Evolutionary conservation across 1,140 invertebrate species (phyloP).

Genomic region (Chrysomallon squamiferum): DNA sequence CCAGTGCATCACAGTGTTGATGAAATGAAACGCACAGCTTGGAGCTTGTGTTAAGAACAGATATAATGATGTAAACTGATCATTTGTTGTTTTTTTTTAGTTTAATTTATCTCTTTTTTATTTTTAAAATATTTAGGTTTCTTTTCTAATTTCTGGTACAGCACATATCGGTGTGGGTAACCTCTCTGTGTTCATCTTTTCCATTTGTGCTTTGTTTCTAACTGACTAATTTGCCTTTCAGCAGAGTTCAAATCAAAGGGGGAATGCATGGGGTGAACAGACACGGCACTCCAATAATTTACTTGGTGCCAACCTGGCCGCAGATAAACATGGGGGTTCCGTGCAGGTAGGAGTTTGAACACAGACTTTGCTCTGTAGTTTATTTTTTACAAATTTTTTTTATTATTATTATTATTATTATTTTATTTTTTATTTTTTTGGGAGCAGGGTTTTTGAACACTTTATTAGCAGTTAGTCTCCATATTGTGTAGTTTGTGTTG

Average conservation of each 20-base stretch:
- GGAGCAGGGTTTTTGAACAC: not conserved
- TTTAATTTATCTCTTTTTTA: no score
- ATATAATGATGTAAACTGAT: no score
- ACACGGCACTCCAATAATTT: slow-evolving; percentile 53
- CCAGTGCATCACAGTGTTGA: no score
- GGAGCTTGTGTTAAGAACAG: no score
- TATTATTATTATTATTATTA: no score
- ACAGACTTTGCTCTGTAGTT: no score
- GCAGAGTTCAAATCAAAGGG: slow-evolving; percentile 51
- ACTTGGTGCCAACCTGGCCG: slow-evolving; percentile 77
- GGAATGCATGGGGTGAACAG: slow-evolving; percentile 59
- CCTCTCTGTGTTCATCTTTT: not conserved
- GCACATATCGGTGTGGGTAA: no score
- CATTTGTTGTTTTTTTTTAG: no score
- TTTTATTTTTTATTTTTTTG: not conserved
- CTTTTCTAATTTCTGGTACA: no score
- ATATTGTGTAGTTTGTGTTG: slow-evolving; percentile 3
- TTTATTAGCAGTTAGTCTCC: slow-evolving; percentile 1
- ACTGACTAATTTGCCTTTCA: slow-evolving; percentile 52
- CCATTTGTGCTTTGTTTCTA: slow-evolving; percentile 1
- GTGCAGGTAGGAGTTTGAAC: slow-evolving; percentile 78
- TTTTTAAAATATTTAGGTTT: no score
- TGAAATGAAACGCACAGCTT: no score
- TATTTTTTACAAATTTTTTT: no score
- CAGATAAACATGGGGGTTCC: slow-evolving; percentile 87